Conservation (phyloP, 2,888 invertebrate genomes). For the Phaonia tiefii region DNA sequence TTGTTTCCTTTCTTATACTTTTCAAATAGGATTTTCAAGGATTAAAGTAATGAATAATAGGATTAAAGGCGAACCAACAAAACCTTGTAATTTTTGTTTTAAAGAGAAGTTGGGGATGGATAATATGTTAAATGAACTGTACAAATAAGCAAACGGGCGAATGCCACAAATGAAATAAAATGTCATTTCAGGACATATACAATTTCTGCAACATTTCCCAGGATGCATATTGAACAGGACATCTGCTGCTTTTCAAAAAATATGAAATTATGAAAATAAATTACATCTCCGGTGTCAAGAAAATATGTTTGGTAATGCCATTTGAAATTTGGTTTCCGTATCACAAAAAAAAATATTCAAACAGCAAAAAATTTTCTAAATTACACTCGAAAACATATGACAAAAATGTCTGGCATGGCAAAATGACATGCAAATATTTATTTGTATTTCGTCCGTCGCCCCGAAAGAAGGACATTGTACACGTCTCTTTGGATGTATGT, state of each 20-base stretch:
- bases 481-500: background rate
- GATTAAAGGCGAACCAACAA: constrained; percentile 55
- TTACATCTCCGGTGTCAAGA: background rate
- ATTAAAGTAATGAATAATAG: constrained; percentile 60
- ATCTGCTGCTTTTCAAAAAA: constrained; percentile 13
- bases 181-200: too few species aligned
- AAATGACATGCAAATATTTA: constrained; percentile 34
- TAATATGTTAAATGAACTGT: too few species aligned
- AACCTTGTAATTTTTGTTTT: too few species aligned
- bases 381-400: constrained; percentile 1
- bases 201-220: too few species aligned
- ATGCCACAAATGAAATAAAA: too few species aligned
- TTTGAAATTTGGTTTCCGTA: background rate
- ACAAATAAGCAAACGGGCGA: too few species aligned
- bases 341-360: background rate
- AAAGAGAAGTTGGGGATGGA: too few species aligned
- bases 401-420: background rate
- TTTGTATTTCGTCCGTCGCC: background rate
- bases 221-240: background rate
- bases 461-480: background rate
- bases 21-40: constrained; percentile 49
- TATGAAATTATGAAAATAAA: constrained; percentile 11
- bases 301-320: background rate
- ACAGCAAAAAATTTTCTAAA: background rate
- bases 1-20: constrained; percentile 1